These are phyloP conservation scores for Eulemur rubriventer DNA, from an alignment of 2,797 vertebrate genomes.

Conservation along the genomic window DNA sequence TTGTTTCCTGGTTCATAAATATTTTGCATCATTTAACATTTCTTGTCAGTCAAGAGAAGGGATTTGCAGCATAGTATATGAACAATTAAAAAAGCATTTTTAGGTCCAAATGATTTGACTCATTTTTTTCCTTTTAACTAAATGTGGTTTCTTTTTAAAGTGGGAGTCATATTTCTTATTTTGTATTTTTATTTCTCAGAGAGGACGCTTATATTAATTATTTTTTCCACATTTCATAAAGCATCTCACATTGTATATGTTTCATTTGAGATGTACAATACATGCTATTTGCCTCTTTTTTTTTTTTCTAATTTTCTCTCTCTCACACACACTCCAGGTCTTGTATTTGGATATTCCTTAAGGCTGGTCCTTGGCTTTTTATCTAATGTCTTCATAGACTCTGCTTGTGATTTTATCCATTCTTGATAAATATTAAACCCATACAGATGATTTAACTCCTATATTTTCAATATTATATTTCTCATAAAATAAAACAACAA, in stretches of 20 bases:
- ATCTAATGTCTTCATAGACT: background rate
- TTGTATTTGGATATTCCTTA: background rate
- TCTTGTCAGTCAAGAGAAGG: background rate
- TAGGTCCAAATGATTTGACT: background rate
- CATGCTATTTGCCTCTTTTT: background rate
- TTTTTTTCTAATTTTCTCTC: background rate
- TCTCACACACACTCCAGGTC: background rate
- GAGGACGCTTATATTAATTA: background rate
- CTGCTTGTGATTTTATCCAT: background rate
- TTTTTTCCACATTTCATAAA: background rate
- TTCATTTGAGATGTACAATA: background rate
- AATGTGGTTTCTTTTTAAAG: background rate
- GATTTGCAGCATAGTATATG: background rate
- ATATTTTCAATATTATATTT: background rate
- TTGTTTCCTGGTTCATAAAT: background rate
- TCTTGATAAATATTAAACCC: background rate
- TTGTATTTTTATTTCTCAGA: background rate
- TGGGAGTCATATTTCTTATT: background rate
- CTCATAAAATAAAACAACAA: background rate
- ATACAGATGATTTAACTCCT: background rate
- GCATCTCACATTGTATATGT: background rate
- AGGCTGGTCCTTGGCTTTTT: background rate
- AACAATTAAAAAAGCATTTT: background rate
- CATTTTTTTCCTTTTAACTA: background rate
- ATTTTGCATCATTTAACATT: background rate